Evolutionary conservation across 2,888 invertebrate genomes (phyloP).

Genomic region (Trichogramma evanescens): DNA sequence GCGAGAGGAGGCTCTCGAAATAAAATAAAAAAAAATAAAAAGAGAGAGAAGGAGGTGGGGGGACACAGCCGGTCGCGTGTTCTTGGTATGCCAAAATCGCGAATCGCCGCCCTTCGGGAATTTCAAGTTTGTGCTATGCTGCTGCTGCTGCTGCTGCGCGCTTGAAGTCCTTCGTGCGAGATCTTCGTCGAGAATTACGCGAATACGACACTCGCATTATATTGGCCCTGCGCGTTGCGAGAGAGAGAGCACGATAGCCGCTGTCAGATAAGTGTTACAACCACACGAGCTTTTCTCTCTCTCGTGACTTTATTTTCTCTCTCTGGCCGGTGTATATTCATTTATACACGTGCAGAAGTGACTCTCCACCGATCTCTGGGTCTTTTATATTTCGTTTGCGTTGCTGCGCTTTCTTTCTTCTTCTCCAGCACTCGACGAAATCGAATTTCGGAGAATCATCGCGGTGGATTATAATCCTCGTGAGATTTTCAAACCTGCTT

Average conservation of each 20-base stretch:
- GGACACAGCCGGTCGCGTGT: neutral
- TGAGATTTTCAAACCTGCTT: no score
- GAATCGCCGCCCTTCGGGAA: constrained; percentile 6
- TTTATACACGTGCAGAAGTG: no score
- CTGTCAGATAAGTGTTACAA: no score
- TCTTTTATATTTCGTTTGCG: no score
- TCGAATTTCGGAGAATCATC: no score
- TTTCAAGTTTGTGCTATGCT: neutral
- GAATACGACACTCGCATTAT: constrained; percentile 15
- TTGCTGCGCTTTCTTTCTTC: no score
- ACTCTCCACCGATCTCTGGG: no score
- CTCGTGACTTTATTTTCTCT: neutral
- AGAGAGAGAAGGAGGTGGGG: neutral
- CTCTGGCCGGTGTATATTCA: neutral
- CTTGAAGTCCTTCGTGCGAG: neutral
- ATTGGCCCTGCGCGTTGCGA: constrained; percentile 1
- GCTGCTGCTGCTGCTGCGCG: no score
- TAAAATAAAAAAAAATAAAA: neutral
- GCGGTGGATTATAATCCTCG: no score
- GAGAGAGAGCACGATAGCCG: neutral
- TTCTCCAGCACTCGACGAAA: no score
- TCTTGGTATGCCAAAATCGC: constrained; percentile 13
- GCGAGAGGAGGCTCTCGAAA: neutral
- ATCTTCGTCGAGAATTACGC: neutral
- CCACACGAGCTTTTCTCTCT: neutral